A percentile compares a stretch with the other conserved stretches of the same genome.
These are phyloP conservation scores for Halocynthia roretzi DNA, from an alignment of 23 tunicate species.

Conservation along the genomic window DNA sequence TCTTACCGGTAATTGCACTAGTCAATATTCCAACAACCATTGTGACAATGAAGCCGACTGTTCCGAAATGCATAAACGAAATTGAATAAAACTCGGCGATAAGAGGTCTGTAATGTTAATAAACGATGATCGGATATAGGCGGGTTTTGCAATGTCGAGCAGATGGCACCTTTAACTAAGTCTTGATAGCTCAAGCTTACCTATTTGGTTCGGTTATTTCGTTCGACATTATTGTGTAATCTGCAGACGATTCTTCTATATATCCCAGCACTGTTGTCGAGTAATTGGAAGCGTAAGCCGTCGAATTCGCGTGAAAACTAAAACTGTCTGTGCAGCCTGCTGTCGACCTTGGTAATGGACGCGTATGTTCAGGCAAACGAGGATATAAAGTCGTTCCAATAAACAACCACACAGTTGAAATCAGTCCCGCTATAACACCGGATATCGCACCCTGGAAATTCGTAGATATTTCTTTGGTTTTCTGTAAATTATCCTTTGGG, in stretches of 20 bases:
- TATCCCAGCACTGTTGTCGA: not conserved
- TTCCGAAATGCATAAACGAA: slow-evolving; percentile 48
- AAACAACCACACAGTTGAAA: slow-evolving; percentile 14
- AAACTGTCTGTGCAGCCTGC: slow-evolving; percentile 4
- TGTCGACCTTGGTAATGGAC: slow-evolving; percentile 5
- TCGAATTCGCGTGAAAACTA: not conserved
- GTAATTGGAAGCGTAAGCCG: not conserved
- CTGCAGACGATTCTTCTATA: not conserved
- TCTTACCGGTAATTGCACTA: slow-evolving; percentile 46
- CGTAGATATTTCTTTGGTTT: too few relatives aligned
- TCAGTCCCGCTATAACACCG: slow-evolving; percentile 11
- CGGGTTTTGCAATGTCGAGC: too few relatives aligned
- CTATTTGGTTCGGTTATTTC: too few relatives aligned
- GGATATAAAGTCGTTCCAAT: slow-evolving; percentile 13
- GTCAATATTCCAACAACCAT: slow-evolving; percentile 39
- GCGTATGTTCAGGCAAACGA: not conserved
- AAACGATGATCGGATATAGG: too few relatives aligned
- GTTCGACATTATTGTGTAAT: too few relatives aligned
- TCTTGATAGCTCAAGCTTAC: too few relatives aligned
- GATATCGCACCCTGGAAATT: slow-evolving; percentile 10
- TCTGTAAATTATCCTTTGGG: too few relatives aligned
- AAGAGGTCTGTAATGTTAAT: slow-evolving; percentile 12
- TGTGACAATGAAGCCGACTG: slow-evolving; percentile 49
- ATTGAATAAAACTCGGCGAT: slow-evolving; percentile 58
- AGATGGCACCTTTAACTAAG: too few relatives aligned